phyloP scores from a whole-genome alignment of 2,888 invertebrate genomes.

The Lymantria dispar region DNA sequence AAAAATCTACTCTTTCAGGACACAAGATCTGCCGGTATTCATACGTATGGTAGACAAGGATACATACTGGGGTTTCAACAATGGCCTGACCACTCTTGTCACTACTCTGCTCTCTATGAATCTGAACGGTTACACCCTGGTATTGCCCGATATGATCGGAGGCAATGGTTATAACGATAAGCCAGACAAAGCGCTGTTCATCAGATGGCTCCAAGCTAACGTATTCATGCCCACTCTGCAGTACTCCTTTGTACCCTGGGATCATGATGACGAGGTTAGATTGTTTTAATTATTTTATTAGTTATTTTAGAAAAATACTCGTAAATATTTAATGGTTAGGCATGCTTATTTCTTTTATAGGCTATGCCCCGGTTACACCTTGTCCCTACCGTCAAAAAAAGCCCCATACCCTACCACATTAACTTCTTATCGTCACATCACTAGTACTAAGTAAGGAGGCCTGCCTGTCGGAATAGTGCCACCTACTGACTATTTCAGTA shows the following conservation, averaged over 20 bases:
- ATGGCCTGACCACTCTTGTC: slow-evolving; percentile 87
- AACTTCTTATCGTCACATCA: no score
- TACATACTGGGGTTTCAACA: slow-evolving; percentile 85
- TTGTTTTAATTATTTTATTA: background rate
- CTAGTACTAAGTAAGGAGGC: no score
- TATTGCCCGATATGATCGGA: slow-evolving; percentile 91
- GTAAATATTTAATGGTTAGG: no score
- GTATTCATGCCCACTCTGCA: slow-evolving; percentile 91
- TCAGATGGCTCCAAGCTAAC: slow-evolving; percentile 90
- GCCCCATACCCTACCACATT: no score
- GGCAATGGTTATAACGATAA: slow-evolving; percentile 84
- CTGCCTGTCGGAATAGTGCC: no score
- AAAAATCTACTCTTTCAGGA: slow-evolving; percentile 48
- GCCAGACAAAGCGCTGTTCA: slow-evolving; percentile 84
- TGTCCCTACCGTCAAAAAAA: no score
- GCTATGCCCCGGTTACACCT: no score
- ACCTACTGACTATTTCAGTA: no score
- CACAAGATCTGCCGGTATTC: slow-evolving; percentile 87
- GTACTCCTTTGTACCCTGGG: slow-evolving; percentile 92
- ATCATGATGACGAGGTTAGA: slow-evolving; percentile 83
- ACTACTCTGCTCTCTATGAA: slow-evolving; percentile 86
- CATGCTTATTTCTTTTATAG: no score
- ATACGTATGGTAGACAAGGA: slow-evolving; percentile 91
- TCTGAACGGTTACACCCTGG: slow-evolving; percentile 85
- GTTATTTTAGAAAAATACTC: no score